Base-by-base conservation (phyloP, 2,113 vertebrate species). In the Tetrao urogallus region DNA sequence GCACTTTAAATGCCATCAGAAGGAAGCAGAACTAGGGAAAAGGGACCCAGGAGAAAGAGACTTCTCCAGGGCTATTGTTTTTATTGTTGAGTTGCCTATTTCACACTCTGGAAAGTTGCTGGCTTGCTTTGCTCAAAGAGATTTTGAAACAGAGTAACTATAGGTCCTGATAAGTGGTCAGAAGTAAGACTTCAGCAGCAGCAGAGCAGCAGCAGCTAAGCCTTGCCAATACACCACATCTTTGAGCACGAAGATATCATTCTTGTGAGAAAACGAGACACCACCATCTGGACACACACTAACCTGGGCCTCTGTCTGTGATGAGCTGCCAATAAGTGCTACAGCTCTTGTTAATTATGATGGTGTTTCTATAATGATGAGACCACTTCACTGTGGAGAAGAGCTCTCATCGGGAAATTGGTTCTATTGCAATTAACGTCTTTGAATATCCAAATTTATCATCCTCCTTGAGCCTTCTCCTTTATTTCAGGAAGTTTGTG, bases 391-490 rank as follows among this genome's bases (percentile, higher is more conserved):
- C 76, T 88, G 48, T 82, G 82, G 76, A 95, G 63, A 97, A 93
- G 57, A 83, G 88, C 86, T 86, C 90, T 96, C 95, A 94, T 94
- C 82, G 94, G 74, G 76, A 95, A 95, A 90, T 78, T 86, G 57
- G 88, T 83, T 94, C 95, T 90, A 73, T 86, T 90, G 89, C 90
- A 96, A 96, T 95, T 94, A 96, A 84, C 82, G 86, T 94, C 66
- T 93, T 88, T 95, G 88, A 93, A 95, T 88, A 91, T 83, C 90
- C 94, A 94, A 94, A 94, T 94, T 94, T 94, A 97, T 92, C 90
- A 94, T 75, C 73, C 90, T 94, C 32, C 86, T 96, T 93, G 87
- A 95, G 94, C 85, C 65, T 94, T 88, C 84, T 92, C 89, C 24
- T 43, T 85, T 92, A 83, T 91, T 95, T 94, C 91, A 92, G 90